Conservation (phyloP, 2,888 invertebrate species). For the Deladenus siricidicola region DNA sequence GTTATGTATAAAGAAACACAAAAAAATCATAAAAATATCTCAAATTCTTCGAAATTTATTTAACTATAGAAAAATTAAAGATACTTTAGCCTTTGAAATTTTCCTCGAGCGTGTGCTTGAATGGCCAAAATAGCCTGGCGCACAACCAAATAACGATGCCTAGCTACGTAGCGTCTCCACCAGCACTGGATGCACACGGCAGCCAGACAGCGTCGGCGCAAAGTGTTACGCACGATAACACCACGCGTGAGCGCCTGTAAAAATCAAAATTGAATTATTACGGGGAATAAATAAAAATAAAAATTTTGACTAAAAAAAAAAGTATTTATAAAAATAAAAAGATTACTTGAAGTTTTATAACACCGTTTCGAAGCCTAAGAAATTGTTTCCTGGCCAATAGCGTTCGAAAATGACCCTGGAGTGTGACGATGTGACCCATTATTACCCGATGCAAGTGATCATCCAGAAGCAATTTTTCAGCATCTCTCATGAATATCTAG, state of each 20-base stretch:
- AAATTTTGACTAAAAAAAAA: background rate
- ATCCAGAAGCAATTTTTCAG: slow-evolving; percentile 83
- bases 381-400: slow-evolving; percentile 72
- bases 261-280: background rate
- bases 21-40: no score
- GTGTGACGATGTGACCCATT: slow-evolving; percentile 79
- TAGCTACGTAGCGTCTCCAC: slow-evolving; percentile 67
- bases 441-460: slow-evolving; percentile 78
- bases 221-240: slow-evolving; percentile 61
- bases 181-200: slow-evolving; percentile 68
- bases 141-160: slow-evolving; percentile 65
- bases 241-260: slow-evolving; percentile 65
- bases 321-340: background rate
- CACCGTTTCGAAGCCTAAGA: slow-evolving; percentile 65
- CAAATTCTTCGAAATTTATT: no score
- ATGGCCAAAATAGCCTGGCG: slow-evolving; percentile 57
- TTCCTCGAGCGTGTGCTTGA: slow-evolving; percentile 60
- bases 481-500: slow-evolving; percentile 76
- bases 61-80: no score
- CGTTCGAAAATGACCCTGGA: slow-evolving; percentile 73
- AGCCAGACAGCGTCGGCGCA: slow-evolving; percentile 55
- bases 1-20: no score
- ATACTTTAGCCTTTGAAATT: slow-evolving; percentile 25
- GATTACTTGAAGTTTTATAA: slow-evolving; percentile 66
- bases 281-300: background rate